Percentiles rank a stretch among this genome's conserved stretches.
Evolutionary conservation across 2,113 vertebrate genomes (phyloP).

Genomic region (Ranitomeya variabilis): DNA sequence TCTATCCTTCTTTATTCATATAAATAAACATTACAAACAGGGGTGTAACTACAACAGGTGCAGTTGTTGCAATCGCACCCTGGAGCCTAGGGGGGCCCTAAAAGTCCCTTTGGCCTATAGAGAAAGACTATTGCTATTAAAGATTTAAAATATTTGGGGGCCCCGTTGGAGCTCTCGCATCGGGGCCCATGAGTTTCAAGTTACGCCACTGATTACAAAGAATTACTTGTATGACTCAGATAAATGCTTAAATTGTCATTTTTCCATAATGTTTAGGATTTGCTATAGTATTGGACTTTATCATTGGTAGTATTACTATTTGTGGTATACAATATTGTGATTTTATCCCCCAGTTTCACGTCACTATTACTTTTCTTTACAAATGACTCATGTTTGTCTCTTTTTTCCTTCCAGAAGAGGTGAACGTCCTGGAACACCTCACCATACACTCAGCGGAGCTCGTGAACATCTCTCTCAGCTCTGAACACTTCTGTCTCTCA

Average conservation of each 20-base stretch:
- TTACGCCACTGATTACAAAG: too few species aligned
- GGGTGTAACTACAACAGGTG: too few species aligned
- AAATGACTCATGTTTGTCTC: not conserved
- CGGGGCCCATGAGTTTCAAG: too few species aligned
- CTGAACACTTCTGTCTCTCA: slow-evolving; percentile 70
- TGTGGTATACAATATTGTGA: not conserved
- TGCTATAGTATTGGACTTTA: not conserved
- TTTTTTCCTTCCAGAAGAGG: slow-evolving; percentile 69
- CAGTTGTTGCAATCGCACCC: too few species aligned
- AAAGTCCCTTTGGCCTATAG: too few species aligned
- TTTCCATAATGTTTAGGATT: too few species aligned
- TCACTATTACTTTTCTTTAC: not conserved
- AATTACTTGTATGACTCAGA: not conserved
- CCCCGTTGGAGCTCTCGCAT: too few species aligned
- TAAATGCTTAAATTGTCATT: not conserved
- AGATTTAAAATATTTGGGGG: too few species aligned
- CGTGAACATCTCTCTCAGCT: slow-evolving; percentile 74
- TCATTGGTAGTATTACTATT: not conserved
- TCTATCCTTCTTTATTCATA: too few species aligned
- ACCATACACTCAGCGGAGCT: slow-evolving; percentile 63
- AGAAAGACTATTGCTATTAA: too few species aligned
- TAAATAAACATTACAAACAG: too few species aligned
- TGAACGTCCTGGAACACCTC: slow-evolving; percentile 79
- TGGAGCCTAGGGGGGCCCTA: too few species aligned
- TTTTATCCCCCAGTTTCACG: not conserved